A percentile compares a stretch with the other conserved stretches of the same genome.
phyloP scores from a whole-genome alignment of 2,797 vertebrate genomes.

The Prunella strophiata region DNA sequence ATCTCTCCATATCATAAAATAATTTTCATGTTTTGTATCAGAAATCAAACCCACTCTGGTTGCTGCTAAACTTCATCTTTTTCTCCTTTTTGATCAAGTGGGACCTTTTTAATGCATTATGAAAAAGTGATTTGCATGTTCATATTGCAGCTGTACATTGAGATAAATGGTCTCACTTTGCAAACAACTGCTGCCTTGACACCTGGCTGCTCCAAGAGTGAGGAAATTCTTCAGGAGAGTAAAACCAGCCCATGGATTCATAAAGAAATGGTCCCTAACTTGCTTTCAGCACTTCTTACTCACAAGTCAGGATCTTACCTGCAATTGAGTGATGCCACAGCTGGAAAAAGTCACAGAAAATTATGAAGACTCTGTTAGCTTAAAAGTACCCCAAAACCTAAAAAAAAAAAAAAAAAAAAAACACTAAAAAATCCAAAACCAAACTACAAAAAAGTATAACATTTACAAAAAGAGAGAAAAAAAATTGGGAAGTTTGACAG shows the following conservation, averaged over 20 bases:
- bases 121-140: background rate
- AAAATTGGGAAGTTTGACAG: background rate
- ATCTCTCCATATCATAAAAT: accelerated
- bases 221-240: background rate
- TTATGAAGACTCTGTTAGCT: background rate
- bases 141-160: background rate
- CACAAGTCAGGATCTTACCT: background rate
- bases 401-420: background rate
- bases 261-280: background rate
- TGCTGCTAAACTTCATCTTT: background rate
- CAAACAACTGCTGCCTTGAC: background rate
- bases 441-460: background rate
- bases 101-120: accelerated
- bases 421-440: background rate
- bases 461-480: background rate
- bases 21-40: background rate
- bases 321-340: background rate
- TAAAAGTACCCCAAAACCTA: background rate
- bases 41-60: background rate
- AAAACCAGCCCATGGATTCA: background rate
- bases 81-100: background rate
- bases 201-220: background rate
- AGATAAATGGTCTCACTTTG: background rate
- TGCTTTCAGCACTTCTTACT: background rate
- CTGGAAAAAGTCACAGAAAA: background rate